Percentiles rank a stretch among this genome's conserved stretches.
These are phyloP conservation scores for Gymnocheta viridis DNA, from an alignment of 2,888 invertebrate species.

Conservation along the genomic window DNA sequence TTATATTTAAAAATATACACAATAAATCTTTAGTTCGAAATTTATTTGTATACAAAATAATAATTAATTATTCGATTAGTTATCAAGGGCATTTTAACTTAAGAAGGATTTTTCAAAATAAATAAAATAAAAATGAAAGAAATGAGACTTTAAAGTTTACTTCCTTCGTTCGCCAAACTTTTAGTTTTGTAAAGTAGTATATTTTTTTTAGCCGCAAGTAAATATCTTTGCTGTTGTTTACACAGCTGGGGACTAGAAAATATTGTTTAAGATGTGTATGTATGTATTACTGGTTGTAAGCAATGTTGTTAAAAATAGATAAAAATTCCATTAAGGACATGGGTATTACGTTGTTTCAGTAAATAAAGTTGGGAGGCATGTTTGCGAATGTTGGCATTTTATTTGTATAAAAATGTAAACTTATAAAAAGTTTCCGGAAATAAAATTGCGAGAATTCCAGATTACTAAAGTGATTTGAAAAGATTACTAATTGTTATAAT, in stretches of 20 bases:
- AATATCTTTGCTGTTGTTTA: not conserved
- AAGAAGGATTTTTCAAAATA: not conserved
- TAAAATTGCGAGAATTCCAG: not conserved
- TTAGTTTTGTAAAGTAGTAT: not conserved
- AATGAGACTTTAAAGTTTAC: not conserved
- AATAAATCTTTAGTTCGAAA: no score
- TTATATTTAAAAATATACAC: slow-evolving; percentile 9
- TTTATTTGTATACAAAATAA: no score
- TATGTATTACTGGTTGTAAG: not conserved
- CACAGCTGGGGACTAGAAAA: slow-evolving; percentile 19
- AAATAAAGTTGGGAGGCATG: not conserved
- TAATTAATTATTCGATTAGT: slow-evolving; percentile 52
- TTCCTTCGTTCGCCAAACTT: no score
- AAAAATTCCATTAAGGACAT: not conserved
- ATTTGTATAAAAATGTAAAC: not conserved
- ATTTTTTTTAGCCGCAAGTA: not conserved
- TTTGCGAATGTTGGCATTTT: not conserved
- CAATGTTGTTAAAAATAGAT: slow-evolving; percentile 1
- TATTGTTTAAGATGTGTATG: not conserved
- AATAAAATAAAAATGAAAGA: not conserved
- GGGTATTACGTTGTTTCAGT: not conserved
- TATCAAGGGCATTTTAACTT: slow-evolving; percentile 41
- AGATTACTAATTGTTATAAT: no score
- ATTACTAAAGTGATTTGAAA: not conserved
- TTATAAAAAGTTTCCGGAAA: not conserved